These are phyloP conservation scores for Proisotoma minuta DNA, from an alignment of 2,888 invertebrate species.

Conservation along the genomic window DNA sequence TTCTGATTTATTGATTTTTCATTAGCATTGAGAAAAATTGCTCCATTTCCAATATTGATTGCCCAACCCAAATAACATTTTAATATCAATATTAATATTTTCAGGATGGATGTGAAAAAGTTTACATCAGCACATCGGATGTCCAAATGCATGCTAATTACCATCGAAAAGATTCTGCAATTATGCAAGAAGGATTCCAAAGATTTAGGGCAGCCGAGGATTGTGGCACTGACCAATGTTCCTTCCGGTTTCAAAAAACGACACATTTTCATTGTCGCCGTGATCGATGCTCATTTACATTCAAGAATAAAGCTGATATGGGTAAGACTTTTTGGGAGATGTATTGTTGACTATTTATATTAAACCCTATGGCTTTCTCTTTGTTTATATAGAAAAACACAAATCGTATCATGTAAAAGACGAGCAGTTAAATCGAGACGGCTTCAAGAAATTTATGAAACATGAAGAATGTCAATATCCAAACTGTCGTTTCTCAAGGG, in stretches of 20 bases:
- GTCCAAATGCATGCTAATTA: constrained; percentile 99
- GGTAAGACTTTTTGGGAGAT: constrained; percentile 63
- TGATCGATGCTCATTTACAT: constrained; percentile 85
- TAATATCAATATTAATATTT: constrained; percentile 18
- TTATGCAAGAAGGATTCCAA: constrained; percentile 96
- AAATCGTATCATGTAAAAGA: constrained; percentile 98
- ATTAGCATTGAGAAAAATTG: neutral
- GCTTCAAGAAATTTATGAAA: constrained; percentile 98
- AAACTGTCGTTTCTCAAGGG: constrained; percentile 85
- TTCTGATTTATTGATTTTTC: neutral
- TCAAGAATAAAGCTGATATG: constrained; percentile 99
- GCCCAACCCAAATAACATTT: neutral
- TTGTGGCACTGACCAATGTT: constrained; percentile 84
- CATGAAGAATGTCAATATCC: constrained; percentile 89
- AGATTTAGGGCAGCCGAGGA: constrained; percentile 93
- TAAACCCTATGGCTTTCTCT: no score
- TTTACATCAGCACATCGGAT: constrained; percentile 96
- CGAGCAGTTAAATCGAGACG: constrained; percentile 88
- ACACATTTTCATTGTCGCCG: constrained; percentile 96
- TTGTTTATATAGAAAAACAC: constrained; percentile 93
- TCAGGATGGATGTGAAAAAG: constrained; percentile 68
- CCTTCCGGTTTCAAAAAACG: constrained; percentile 88
- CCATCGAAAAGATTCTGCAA: constrained; percentile 94
- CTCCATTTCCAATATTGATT: no score
- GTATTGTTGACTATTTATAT: no score